phyloP scores from a whole-genome alignment of 2,113 vertebrate genomes.

The Merops nubicus region DNA sequence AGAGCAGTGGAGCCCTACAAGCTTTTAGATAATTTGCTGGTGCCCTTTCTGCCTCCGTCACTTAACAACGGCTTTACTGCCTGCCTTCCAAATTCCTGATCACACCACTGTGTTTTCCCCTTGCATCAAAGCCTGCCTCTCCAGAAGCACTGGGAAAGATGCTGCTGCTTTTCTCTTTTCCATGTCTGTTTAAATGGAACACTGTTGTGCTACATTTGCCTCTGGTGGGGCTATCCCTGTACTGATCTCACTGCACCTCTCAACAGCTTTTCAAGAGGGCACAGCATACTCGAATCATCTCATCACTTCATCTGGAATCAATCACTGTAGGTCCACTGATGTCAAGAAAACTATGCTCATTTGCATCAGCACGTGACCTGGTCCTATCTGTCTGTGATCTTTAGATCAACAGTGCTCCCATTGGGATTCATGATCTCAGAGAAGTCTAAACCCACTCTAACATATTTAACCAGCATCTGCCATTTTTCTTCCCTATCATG shows the following conservation, averaged over 20 bases:
- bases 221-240: not conserved
- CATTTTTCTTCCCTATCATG: not conserved
- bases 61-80: not conserved
- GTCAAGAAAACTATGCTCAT: conserved; percentile 63
- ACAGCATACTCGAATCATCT: not conserved
- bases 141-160: not conserved
- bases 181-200: not conserved
- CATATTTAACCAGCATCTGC: not conserved
- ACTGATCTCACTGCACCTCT: conserved; percentile 17
- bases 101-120: not conserved
- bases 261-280: conserved; percentile 43
- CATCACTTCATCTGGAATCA: conserved; percentile 65
- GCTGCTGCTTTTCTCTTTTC: not conserved
- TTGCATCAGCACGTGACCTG: conserved; percentile 43
- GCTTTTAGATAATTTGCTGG: not conserved
- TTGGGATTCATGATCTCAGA: not conserved
- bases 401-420: not conserved
- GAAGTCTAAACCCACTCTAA: not conserved
- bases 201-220: rapidly evolving
- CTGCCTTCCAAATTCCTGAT: not conserved
- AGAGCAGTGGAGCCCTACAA: not conserved
- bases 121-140: not conserved
- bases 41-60: not conserved
- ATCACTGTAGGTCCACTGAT: conserved; percentile 29
- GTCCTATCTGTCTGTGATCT: conserved; percentile 32